Evolutionary conservation across 2,888 invertebrate genomes (phyloP).

Genomic region (Congeria kusceri): DNA sequence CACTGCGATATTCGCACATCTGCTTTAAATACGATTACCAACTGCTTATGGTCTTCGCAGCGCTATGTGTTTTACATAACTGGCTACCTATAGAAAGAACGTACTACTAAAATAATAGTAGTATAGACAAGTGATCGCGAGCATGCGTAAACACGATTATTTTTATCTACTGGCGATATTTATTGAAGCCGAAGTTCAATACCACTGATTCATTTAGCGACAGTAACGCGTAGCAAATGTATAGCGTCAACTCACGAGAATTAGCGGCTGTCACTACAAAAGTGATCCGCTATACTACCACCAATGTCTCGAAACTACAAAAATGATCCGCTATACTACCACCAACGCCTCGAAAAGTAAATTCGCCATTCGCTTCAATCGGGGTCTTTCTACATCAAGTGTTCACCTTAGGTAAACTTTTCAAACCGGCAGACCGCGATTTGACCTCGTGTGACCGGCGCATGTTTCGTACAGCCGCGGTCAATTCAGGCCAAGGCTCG

Average conservation of each 20-base stretch:
- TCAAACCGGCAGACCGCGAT: slow-evolving; percentile 50
- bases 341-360: no score
- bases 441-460: slow-evolving; percentile 63
- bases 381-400: no score
- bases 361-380: no score
- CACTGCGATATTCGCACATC: no score
- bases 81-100: background rate
- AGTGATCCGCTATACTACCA: no score
- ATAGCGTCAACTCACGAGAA: background rate
- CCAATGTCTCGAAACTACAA: no score
- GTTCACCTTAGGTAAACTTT: slow-evolving; percentile 58
- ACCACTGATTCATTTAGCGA: background rate
- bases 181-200: slow-evolving; percentile 1
- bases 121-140: slow-evolving; percentile 23
- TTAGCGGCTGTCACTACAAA: background rate
- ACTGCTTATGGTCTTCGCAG: no score
- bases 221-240: no score
- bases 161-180: background rate
- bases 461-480: slow-evolving; percentile 33
- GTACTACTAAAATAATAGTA: slow-evolving; percentile 4
- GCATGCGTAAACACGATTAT: slow-evolving; percentile 33
- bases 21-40: background rate
- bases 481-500: slow-evolving; percentile 57
- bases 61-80: background rate
- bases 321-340: no score